These are phyloP conservation scores for Meles meles DNA, from an alignment of 2,113 vertebrate species.

Conservation along the genomic window DNA sequence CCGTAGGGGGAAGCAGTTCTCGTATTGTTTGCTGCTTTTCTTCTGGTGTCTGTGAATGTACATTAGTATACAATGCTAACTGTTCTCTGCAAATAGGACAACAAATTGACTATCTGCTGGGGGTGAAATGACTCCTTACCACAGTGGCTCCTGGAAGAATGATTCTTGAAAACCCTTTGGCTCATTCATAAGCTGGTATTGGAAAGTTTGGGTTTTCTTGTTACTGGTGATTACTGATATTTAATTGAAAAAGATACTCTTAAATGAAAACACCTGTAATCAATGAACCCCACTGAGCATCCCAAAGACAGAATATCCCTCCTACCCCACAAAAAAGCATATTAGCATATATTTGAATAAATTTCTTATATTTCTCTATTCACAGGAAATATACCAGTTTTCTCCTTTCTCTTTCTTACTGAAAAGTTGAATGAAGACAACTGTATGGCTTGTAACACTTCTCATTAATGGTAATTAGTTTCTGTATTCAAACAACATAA, in stretches of 20 bases:
- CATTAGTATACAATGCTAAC: background rate
- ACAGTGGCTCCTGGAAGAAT: slow-evolving; percentile 39
- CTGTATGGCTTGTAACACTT: slow-evolving; percentile 31
- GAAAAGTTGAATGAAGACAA: slow-evolving; percentile 29
- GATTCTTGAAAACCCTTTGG: slow-evolving; percentile 55
- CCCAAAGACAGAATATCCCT: slow-evolving; percentile 38
- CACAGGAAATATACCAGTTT: slow-evolving; percentile 44
- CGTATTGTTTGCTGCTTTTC: background rate
- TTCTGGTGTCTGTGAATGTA: background rate
- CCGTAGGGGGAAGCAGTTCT: background rate
- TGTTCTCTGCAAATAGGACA: slow-evolving; percentile 31
- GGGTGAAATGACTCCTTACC: slow-evolving; percentile 23
- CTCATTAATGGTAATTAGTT: slow-evolving; percentile 55
- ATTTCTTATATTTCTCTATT: slow-evolving; percentile 33
- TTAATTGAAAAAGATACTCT: slow-evolving; percentile 64
- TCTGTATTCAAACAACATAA: slow-evolving; percentile 39
- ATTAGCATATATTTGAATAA: slow-evolving; percentile 68
- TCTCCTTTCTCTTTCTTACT: background rate
- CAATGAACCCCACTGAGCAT: slow-evolving; percentile 22
- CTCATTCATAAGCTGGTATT: slow-evolving; percentile 59
- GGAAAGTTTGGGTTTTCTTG: slow-evolving; percentile 62
- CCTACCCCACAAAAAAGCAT: background rate
- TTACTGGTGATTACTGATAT: slow-evolving; percentile 58
- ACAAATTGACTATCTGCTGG: slow-evolving; percentile 33
- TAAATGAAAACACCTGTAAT: slow-evolving; percentile 73